These are phyloP conservation scores for Pitangus sulphuratus DNA, from an alignment of 2,797 vertebrate species.

Conservation along the genomic window DNA sequence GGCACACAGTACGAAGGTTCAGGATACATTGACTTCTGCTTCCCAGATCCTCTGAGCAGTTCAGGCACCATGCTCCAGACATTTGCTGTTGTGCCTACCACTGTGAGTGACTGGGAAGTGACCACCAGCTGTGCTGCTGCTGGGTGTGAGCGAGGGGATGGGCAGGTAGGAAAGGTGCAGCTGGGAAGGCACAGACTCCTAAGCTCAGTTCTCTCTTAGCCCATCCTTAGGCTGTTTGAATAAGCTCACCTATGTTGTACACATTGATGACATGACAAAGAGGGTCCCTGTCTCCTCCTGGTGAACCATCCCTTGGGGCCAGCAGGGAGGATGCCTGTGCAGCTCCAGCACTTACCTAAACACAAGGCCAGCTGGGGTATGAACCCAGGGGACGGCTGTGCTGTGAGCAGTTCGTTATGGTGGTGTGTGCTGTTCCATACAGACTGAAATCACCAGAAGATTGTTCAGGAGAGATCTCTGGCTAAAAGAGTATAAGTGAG, in stretches of 20 bases:
- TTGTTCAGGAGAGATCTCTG: background rate
- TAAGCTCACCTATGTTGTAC: background rate
- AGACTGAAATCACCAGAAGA: background rate
- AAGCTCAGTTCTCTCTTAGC: background rate
- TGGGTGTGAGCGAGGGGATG: fast-evolving
- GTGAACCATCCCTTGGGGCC: background rate
- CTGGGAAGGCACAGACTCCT: background rate
- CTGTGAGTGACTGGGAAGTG: fast-evolving
- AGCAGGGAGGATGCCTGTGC: background rate
- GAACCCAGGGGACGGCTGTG: background rate
- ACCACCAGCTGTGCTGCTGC: background rate
- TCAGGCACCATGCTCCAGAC: background rate
- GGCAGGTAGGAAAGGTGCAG: background rate
- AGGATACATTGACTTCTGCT: background rate
- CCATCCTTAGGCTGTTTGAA: background rate
- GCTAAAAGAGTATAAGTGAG: background rate
- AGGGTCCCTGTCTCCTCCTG: background rate
- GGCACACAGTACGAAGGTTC: fast-evolving
- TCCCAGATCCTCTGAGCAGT: background rate
- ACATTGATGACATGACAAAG: background rate
- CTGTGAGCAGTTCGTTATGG: background rate
- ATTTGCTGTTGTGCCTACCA: fast-evolving
- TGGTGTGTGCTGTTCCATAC: background rate
- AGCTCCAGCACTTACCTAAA: background rate
- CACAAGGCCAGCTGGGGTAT: background rate